Evolutionary conservation across 2,113 vertebrate species (phyloP), one percentile per base, ranked within the genome.

Genomic region (Lagenorhynchus albirostris): DNA sequence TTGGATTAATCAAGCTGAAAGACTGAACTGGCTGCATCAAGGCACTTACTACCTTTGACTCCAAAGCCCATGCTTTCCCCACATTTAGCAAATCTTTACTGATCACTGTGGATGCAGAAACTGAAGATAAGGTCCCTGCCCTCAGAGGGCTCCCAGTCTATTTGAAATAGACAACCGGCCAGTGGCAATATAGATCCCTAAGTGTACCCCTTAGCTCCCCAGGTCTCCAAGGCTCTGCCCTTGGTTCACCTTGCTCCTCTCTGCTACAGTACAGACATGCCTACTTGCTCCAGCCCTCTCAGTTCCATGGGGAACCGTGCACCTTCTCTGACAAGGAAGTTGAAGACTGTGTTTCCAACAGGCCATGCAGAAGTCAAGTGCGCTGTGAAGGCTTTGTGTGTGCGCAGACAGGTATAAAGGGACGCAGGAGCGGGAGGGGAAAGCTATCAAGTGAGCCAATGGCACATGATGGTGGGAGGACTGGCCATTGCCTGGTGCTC

Each of bases 361-460:
- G 96, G 26, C 98, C 98, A 1, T 99, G 99, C 98, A 97, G 99
- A 97, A 99, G 26, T 47, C 97, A 98, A 79, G 99, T 98, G 31
- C 83, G 97, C 11, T 99, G 99, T 94, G 99, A 99, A 81, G 99
- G 99, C 8, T 99, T 99, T 65, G 94, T 99, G 47, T 99, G 99
- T 93, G 98, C 95, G 1, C 65, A 98, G 41, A 99, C 99, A 99
- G 99, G 99, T 99, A 97, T 38, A 38, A 23, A 26, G 8, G 58
- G 31, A 8, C 5, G 0, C 26, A 14, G 68, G 55, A 96, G 53
- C n/a, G 63, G 50, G 60, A 44, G 5, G 41, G 47, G 14, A 47
- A 17, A 31, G 33, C 58, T 50, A 23, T 65, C 23, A 29, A 15
- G 62, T 21, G 53, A 76, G n/a, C 26, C 3, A 0, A 3, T 4